Evolutionary conservation across 2,888 invertebrate species (phyloP).

Genomic region (Cataglyphis altisquamis): DNA sequence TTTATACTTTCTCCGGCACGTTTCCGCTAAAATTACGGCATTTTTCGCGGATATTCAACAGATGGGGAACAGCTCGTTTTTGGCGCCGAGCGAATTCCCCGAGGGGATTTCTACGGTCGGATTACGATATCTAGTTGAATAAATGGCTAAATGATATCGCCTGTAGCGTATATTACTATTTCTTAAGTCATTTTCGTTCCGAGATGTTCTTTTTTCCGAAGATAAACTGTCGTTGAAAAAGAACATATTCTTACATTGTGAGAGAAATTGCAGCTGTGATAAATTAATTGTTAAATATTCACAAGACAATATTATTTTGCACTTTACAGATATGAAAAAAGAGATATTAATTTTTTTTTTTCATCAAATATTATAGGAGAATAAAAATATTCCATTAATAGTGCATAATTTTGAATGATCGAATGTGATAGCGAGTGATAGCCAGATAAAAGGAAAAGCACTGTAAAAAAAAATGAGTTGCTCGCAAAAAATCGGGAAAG

Average conservation of each 20-base stretch:
- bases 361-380: not conserved
- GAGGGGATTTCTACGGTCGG: constrained; percentile 42
- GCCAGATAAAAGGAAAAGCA: not conserved
- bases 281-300: constrained; percentile 21
- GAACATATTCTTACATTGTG: not conserved
- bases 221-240: not conserved
- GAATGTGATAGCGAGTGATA: not conserved
- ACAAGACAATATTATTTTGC: not conserved
- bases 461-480: constrained; percentile 13
- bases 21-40: constrained; percentile 32
- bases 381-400: constrained; percentile 20
- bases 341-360: not conserved
- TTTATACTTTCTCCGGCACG: constrained; percentile 55
- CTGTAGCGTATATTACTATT: constrained; percentile 41
- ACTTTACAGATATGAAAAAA: not conserved
- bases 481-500: not conserved
- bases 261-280: constrained; percentile 2
- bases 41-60: constrained; percentile 59
- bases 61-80: constrained; percentile 52
- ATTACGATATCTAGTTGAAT: constrained; percentile 50
- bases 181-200: constrained; percentile 39
- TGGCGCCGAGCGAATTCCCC: constrained; percentile 38
- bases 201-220: constrained; percentile 20
- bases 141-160: constrained; percentile 54
- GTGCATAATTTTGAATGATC: not conserved